Evolutionary conservation across 2,113 vertebrate genomes (phyloP), one percentile per base, ranked within the genome.

Genomic region (Bubo blakistoni): DNA sequence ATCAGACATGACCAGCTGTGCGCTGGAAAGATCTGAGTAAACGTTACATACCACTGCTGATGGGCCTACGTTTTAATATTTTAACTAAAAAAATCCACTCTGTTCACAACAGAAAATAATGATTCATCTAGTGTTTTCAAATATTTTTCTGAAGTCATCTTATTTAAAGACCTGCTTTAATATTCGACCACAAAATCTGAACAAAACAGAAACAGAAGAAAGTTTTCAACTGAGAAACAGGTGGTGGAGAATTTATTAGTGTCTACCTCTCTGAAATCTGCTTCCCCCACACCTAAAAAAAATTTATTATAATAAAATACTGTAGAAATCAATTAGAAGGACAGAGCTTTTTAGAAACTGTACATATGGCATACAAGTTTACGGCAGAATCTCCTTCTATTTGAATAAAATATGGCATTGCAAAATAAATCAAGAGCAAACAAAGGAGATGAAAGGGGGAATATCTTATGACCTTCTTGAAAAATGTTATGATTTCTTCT

Each of bases 391-490:
- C 62, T 87, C 70, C 63, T 86, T 81, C 47, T 82, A 62, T 59
- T 92, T 88, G 87, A 95, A 92, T 90, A 94, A 96, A 95, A 87
- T 20, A 72, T 82, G n/a, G 18, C 18, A 90, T 92, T 91, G 94
- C 49, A 82, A 91, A 91, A 77, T 59, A 85, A 95, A 90, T 82
- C 72, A 90, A 36, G 46, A 80, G 49, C 77, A 95, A 91, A 91
- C 55, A 96, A 92, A 94, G 30, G 24, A 91, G 52, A 51, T 47
- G 21, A 73, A 92, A 66, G 55, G n/a, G 32, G 32, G 63, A 89
- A 74, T 94, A 81, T 27, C 42, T 94, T 58, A 70, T 13, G 67
- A 88, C 78, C 76, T 81, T 42, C 88, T 59, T 62, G 29, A n/a
- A 85, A 95, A 94, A 82, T 51, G 5, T 84, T 94, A 47, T 76